Base-by-base conservation (phyloP, 2,888 invertebrate species). In the Diabrotica balteata region DNA sequence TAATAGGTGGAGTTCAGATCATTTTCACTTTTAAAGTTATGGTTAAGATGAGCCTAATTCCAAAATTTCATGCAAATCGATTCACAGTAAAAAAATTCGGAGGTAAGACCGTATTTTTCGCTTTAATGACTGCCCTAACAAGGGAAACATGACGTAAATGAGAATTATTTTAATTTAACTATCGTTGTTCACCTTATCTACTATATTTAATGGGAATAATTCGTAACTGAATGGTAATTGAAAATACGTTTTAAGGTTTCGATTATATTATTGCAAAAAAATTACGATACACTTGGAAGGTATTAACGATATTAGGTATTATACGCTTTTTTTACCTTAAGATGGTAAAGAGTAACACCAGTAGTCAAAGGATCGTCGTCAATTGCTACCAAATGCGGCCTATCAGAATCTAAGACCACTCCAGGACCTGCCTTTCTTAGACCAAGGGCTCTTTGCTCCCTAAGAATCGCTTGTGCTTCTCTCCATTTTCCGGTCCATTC, bases 401-500 rank as follows among this genome's bases (percentile, higher is more conserved):
- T 91, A 80, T 95, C 95, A 0, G 95, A 95, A 83, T 95, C 95
- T 59, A 95, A 85, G 2, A 95, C 94, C 0, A 96, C 95, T 0
- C 96, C 96, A 0, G 93, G 89, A 0, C 94, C 94, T 53, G 95
- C 93, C 84, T 95, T 96, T 52, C 96, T 86, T 66, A 96, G 85
- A 0, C 95, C 96, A 43, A 95, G 85, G 6, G 95, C 93, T 80
- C 93, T 91, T 83, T 96, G 95, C 80, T 96, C 96, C 80, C 94
- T 91, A 47, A 95, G 84, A 75, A 95, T 95, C 76, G 92, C 91
- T 80, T 95, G 95, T 0, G 95, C 94, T 80, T 94, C 94, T 59
- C 93, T 88, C 96, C 96, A 96, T 81, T 96, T 96, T 81, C 95
- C 94, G 9, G 94, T 91, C 96, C 96, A 96, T 80, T 94, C 93